A percentile compares a stretch with the other conserved stretches of the same genome.
Evolutionary conservation across 2,888 invertebrate species (phyloP).

Genomic region (Pollenia griseotomentosa): DNA sequence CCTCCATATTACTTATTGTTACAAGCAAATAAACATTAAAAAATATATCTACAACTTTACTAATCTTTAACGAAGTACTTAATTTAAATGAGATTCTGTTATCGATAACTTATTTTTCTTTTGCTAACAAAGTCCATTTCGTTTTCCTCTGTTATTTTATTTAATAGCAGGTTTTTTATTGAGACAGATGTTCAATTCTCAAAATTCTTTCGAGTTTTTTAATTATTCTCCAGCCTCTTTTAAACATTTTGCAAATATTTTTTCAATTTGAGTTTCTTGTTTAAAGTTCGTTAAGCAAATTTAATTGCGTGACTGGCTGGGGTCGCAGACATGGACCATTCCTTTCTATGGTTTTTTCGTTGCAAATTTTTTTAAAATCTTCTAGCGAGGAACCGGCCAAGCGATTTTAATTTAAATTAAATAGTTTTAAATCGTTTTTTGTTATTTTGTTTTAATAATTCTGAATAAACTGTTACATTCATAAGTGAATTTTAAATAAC

Average conservation of each 20-base stretch:
- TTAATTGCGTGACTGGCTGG: background rate
- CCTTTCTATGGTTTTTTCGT: background rate
- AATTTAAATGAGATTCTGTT: too few species aligned
- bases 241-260: slow-evolving; percentile 15
- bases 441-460: slow-evolving; percentile 1
- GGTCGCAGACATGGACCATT: slow-evolving; percentile 23
- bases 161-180: slow-evolving; percentile 9
- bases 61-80: too few species aligned
- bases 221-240: slow-evolving; percentile 11
- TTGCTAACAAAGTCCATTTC: too few species aligned
- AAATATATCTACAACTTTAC: too few species aligned
- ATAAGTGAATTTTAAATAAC: slow-evolving; percentile 42
- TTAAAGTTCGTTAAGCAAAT: slow-evolving; percentile 23
- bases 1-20: too few species aligned
- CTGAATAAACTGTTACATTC: slow-evolving; percentile 27
- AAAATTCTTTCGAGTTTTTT: slow-evolving; percentile 19
- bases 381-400: background rate
- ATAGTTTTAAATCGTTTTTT: slow-evolving; percentile 7
- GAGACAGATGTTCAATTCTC: slow-evolving; percentile 46
- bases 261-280: background rate
- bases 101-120: too few species aligned
- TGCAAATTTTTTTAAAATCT: slow-evolving; percentile 27
- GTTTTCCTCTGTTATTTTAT: background rate
- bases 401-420: background rate
- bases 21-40: too few species aligned